These are phyloP conservation scores for Tipula unca DNA, from an alignment of 2,888 invertebrate species.

Conservation along the genomic window DNA sequence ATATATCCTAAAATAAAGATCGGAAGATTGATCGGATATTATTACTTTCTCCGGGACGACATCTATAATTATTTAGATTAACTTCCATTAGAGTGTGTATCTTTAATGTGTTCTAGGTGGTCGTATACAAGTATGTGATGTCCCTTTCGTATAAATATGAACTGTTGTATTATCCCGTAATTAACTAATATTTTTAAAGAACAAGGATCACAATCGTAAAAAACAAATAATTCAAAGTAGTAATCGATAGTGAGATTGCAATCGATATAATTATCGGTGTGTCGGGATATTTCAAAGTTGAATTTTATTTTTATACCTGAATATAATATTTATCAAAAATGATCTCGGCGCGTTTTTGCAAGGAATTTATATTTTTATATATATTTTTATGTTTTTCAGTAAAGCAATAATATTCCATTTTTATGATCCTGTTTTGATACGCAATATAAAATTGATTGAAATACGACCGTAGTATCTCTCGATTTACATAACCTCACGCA, in stretches of 20 bases:
- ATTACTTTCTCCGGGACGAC: background rate
- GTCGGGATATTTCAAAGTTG: background rate
- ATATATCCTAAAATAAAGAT: background rate
- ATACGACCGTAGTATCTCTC: background rate
- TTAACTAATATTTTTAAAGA: background rate
- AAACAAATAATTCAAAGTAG: background rate
- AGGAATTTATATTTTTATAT: background rate
- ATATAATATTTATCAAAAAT: background rate
- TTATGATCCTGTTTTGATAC: background rate
- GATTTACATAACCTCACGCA: background rate
- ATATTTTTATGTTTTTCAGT: background rate
- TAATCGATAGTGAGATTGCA: background rate
- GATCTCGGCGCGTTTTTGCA: background rate
- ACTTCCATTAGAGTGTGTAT: background rate
- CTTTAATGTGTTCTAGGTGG: background rate
- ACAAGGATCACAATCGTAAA: background rate
- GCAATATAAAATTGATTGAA: background rate
- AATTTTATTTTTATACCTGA: background rate
- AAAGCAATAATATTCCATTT: background rate
- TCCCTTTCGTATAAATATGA: background rate
- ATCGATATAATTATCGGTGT: background rate
- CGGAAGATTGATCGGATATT: background rate
- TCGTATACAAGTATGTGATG: background rate
- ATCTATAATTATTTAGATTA: background rate
- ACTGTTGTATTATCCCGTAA: background rate